Base-by-base conservation (phyloP, 2,888 invertebrate genomes). In the Pseudococcus longispinus region DNA sequence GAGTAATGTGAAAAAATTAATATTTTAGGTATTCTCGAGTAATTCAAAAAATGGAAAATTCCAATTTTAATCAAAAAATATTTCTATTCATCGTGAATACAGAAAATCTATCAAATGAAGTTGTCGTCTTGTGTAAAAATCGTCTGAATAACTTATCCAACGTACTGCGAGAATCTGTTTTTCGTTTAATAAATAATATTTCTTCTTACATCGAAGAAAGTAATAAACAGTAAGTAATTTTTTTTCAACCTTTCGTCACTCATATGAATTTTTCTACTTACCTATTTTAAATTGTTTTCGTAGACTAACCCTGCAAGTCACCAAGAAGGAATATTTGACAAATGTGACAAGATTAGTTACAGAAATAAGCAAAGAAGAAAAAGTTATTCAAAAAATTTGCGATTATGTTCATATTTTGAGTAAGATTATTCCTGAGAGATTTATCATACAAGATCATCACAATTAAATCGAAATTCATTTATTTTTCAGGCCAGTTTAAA, bases 361-460 rank as follows among this genome's bases (percentile, higher is more conserved):
- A 6, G 77, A 80, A 80, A 80, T 42, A 20, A 9, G 3, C 15
- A 20, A 42, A 0, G 42, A 42, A 80, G 77, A 80, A 80, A 80
- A 20, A 20, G 42, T 42, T 11, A 37, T 80, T 42, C 42, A 80
- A 80, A n/a, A 23, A 42, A 80, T 80, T 80, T 42, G 13, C 6
- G 77, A 80, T 80, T 80, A 80, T 9, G 20, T 80, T 80, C 42
- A 80, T 13, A 42, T 18, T n/a, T 42, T 80, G 20, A 80, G 77
- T 80, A 80, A 80, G n/a, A 74, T 4, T 1, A 70, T 26, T 26
- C 26, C 20, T 26, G 6, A 70, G 1, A 70, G 26, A 70, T 70
- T 11, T 2, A 70, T 4, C 20, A 26, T 11, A 46, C 15, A 46
- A 8, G 0, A 29, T 26, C 20, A 55, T 55, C 55, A 15, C 1